phyloP scores from a whole-genome alignment of 1,140 invertebrate species.

The Brachystomella parvula region DNA sequence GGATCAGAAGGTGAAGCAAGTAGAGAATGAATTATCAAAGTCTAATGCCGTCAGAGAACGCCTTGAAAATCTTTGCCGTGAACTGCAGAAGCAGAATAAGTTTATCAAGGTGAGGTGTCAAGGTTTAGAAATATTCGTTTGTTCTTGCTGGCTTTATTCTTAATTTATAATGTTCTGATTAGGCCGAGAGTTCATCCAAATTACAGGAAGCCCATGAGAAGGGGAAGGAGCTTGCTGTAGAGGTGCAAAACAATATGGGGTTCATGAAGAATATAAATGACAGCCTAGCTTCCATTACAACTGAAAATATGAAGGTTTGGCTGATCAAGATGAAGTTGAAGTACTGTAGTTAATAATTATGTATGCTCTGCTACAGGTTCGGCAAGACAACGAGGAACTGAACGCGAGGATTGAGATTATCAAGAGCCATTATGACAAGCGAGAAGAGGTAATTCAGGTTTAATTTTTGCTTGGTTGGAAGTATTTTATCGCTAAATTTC shows the following conservation, averaged over 20 bases:
- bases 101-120: conserved; percentile 30
- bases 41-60: conserved; percentile 28
- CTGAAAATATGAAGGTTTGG: conserved; percentile 18
- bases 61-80: conserved; percentile 34
- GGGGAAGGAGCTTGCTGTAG: conserved; percentile 35
- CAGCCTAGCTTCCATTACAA: conserved; percentile 28
- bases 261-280: conserved; percentile 38
- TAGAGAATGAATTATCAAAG: conserved; percentile 28
- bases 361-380: conserved; percentile 26
- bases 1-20: conserved; percentile 24
- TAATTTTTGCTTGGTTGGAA: neutral
- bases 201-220: conserved; percentile 35
- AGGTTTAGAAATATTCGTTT: neutral
- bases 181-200: conserved; percentile 35
- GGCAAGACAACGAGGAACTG: conserved; percentile 35
- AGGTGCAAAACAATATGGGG: conserved; percentile 38
- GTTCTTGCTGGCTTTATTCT: neutral
- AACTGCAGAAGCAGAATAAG: conserved; percentile 37
- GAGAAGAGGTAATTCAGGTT: conserved; percentile 31
- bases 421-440: conserved; percentile 31
- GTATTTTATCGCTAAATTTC: neutral
- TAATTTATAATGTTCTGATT: conserved; percentile 12
- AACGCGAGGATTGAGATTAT: conserved; percentile 28
- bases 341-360: neutral
- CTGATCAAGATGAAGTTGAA: neutral